Conservation (phyloP, 2,888 invertebrate species). For the Rhingia campestris region DNA sequence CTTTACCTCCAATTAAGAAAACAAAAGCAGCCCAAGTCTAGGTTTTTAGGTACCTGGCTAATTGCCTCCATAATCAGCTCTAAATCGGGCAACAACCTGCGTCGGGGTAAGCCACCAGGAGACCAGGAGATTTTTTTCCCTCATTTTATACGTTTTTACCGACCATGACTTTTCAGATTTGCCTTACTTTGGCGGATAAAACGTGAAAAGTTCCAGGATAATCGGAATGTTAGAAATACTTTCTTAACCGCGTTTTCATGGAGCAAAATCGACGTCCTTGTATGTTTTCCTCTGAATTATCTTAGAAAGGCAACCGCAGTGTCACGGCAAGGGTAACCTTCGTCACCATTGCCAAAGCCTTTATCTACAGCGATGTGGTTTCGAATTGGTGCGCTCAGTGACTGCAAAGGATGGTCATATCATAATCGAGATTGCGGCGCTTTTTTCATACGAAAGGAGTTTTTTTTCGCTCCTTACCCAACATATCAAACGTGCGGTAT, state of each 20-base stretch:
- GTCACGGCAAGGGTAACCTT: slow-evolving; percentile 40
- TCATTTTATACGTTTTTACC: slow-evolving; percentile 31
- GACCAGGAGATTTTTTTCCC: slow-evolving; percentile 28
- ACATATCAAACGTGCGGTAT: not conserved
- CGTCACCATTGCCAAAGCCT: slow-evolving; percentile 28
- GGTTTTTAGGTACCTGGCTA: slow-evolving; percentile 20
- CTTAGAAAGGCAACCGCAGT: slow-evolving; percentile 19
- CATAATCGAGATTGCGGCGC: slow-evolving; percentile 7
- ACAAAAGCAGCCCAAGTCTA: slow-evolving; percentile 28
- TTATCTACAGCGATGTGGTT: slow-evolving; percentile 3
- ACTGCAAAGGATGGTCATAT: not conserved
- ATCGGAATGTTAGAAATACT: slow-evolving; percentile 32
- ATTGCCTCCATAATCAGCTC: slow-evolving; percentile 65
- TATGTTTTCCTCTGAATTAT: not conserved
- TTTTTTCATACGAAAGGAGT: not conserved
- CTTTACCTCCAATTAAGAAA: slow-evolving; percentile 53
- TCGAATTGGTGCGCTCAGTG: not conserved
- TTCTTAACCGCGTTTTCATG: slow-evolving; percentile 27
- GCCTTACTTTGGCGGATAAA: not conserved
- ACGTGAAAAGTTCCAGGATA: slow-evolving; percentile 26
- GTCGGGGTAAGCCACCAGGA: slow-evolving; percentile 55
- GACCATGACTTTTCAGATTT: slow-evolving; percentile 51
- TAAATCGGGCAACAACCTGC: slow-evolving; percentile 62
- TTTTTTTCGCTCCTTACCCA: slow-evolving; percentile 7
- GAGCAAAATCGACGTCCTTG: slow-evolving; percentile 3